These are phyloP conservation scores for Saturnia japonica DNA, from an alignment of 2,888 invertebrate species.

Conservation along the genomic window DNA sequence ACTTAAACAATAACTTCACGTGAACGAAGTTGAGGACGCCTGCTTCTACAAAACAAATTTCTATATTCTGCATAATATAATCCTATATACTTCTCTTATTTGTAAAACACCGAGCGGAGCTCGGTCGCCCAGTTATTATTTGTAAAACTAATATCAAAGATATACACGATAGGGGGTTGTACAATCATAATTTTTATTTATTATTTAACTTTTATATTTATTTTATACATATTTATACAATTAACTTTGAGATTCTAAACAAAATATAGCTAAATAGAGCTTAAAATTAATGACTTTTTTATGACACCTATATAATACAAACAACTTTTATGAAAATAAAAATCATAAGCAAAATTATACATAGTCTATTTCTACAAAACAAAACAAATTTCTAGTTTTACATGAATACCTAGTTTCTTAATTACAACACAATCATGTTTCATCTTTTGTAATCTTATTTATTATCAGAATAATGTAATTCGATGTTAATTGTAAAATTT, in stretches of 20 bases:
- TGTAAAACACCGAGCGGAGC: no score
- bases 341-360: constrained; percentile 4
- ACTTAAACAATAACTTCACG: no score
- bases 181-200: neutral
- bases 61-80: neutral
- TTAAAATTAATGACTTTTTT: neutral
- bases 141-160: neutral
- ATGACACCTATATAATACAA: neutral
- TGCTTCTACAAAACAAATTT: no score
- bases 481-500: constrained; percentile 1
- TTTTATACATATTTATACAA: constrained; percentile 22
- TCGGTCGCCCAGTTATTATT: no score
- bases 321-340: constrained; percentile 1
- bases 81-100: no score
- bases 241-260: constrained; percentile 34
- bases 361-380: constrained; percentile 8
- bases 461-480: neutral
- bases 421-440: neutral
- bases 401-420: neutral
- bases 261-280: neutral
- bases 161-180: neutral
- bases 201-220: no score
- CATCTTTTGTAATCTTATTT: neutral
- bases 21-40: no score
- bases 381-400: neutral